A percentile compares a stretch with the other conserved stretches of the same genome.
Conservation (phyloP, 1,140 invertebrate genomes). For the Armadillidium nasatum region DNA sequence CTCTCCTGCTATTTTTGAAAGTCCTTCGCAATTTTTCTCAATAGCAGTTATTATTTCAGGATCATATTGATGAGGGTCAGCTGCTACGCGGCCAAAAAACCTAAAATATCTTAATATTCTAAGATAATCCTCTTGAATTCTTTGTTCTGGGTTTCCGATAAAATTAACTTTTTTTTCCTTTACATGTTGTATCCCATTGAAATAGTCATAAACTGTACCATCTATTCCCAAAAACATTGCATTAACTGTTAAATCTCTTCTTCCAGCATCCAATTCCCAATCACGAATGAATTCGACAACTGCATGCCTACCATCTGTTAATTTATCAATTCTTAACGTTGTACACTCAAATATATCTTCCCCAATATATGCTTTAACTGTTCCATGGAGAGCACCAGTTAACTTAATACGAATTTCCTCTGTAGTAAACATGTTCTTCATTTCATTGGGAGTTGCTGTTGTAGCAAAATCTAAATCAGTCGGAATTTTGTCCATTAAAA, state of each 20-base stretch:
- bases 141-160: conserved; percentile 76
- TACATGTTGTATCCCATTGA: conserved; percentile 88
- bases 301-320: conserved; percentile 90
- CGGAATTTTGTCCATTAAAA: conserved; percentile 74
- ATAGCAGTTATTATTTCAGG: conserved; percentile 70
- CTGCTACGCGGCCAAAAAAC: conserved; percentile 87
- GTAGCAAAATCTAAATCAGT: conserved; percentile 96
- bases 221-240: conserved; percentile 95
- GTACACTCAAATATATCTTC: conserved; percentile 82
- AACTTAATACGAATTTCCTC: conserved; percentile 84
- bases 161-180: conserved; percentile 70
- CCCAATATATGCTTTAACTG: conserved; percentile 90
- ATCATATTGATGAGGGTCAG: conserved; percentile 67
- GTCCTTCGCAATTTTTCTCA: conserved; percentile 69
- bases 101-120: conserved; percentile 90
- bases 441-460: conserved; percentile 87
- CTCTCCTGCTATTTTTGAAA: conserved; percentile 85
- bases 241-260: conserved; percentile 96
- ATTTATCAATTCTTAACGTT: conserved; percentile 83
- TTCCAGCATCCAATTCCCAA: conserved; percentile 89
- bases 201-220: conserved; percentile 93
- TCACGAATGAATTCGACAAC: conserved; percentile 89
- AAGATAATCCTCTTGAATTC: conserved; percentile 94
- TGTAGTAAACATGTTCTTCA: conserved; percentile 86
- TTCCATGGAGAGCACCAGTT: conserved; percentile 94